A percentile compares a stretch with the other conserved stretches of the same genome.
phyloP scores from a whole-genome alignment of 2,888 invertebrate genomes.

The Penaeus monodon region DNA sequence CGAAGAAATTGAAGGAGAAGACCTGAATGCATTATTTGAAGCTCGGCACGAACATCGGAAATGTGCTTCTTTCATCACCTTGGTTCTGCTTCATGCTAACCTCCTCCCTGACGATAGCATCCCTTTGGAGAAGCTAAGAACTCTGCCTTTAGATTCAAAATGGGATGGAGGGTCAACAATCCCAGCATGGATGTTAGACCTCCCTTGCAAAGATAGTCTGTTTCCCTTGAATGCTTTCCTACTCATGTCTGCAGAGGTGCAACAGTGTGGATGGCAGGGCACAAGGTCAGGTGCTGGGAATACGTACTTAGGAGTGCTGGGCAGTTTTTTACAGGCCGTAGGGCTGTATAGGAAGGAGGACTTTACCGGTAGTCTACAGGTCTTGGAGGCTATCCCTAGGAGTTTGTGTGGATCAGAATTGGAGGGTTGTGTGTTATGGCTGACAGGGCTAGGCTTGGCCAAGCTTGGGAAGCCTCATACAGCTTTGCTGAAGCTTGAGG shows the following conservation, averaged over 20 bases:
- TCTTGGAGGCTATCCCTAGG: neutral
- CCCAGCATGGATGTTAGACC: conserved; percentile 9
- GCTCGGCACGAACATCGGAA: neutral
- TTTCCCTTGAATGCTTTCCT: neutral
- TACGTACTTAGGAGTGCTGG: conserved; percentile 2
- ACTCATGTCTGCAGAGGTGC: conserved; percentile 9
- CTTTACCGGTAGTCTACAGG: conserved; percentile 12
- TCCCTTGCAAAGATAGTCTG: neutral
- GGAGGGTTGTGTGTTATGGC: conserved; percentile 36
- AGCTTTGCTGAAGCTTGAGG: conserved; percentile 34
- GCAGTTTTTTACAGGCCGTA: conserved; percentile 3
- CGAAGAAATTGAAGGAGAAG: conserved; percentile 1
- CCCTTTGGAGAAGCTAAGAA: neutral
- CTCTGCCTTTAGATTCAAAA: neutral
- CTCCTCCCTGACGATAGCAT: conserved; percentile 15
- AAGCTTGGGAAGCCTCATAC: conserved; percentile 33
- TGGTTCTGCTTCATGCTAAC: conserved; percentile 26
- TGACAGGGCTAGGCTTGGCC: conserved; percentile 27
- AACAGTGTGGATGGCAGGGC: neutral
- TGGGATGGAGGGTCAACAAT: neutral
- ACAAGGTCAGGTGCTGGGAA: neutral
- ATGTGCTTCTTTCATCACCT: neutral
- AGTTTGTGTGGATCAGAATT: neutral
- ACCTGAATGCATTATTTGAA: neutral
- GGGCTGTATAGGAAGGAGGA: conserved; percentile 10